These are phyloP conservation scores for Piezodorus guildinii DNA, from an alignment of 1,140 invertebrate species.

Conservation along the genomic window DNA sequence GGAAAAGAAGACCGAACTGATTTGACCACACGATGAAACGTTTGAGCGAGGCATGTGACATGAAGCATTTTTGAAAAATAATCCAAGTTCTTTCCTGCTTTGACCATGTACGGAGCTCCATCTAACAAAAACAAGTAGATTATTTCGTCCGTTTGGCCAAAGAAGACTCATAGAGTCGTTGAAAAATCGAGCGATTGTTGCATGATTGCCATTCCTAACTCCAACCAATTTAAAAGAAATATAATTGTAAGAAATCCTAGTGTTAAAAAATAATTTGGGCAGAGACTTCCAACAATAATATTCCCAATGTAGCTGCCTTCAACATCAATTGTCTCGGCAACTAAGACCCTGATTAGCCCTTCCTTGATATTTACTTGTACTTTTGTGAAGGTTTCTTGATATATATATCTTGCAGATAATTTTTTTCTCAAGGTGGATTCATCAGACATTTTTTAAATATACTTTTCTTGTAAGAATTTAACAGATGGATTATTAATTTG, in stretches of 20 bases:
- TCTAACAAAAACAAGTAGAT: too few species aligned
- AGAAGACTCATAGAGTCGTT: not conserved
- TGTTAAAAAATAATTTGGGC: not conserved
- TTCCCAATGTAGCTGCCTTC: not conserved
- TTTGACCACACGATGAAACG: not conserved
- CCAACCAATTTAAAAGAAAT: not conserved
- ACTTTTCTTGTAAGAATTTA: not conserved
- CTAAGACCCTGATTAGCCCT: not conserved
- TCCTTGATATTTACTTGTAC: not conserved
- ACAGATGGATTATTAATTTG: not conserved
- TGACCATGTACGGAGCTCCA: not conserved
- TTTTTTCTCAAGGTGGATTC: too few species aligned
- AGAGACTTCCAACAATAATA: not conserved
- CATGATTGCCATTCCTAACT: not conserved
- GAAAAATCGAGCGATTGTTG: too few species aligned
- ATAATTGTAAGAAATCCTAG: too few species aligned
- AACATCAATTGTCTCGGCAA: not conserved
- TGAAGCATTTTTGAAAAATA: conserved; percentile 2
- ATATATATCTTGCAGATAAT: too few species aligned
- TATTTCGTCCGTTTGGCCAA: not conserved
- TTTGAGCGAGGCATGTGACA: not conserved
- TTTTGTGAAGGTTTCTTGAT: not conserved
- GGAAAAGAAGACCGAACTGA: not conserved
- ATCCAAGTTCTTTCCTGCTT: not conserved
- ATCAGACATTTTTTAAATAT: not conserved